These are phyloP conservation scores for Tachycineta bicolor DNA, from an alignment of 2,113 vertebrate species.

Conservation along the genomic window DNA sequence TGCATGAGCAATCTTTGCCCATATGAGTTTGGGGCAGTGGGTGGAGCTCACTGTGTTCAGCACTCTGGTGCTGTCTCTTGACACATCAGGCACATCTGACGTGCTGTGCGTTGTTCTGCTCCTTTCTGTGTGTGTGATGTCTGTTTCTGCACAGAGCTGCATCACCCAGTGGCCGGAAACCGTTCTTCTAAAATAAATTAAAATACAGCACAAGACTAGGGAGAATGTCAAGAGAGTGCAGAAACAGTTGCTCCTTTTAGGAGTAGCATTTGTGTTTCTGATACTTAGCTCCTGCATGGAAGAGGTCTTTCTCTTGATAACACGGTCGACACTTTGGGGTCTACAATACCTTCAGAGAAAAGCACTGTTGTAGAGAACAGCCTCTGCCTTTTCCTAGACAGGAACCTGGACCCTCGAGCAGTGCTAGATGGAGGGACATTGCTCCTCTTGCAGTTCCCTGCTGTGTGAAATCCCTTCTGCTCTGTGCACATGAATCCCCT, in stretches of 20 bases:
- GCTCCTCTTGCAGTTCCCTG: not conserved
- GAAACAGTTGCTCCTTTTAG: not conserved
- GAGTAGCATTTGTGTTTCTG: not conserved
- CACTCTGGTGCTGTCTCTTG: not conserved
- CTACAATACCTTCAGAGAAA: not conserved
- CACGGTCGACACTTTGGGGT: not conserved
- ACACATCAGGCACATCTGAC: not conserved
- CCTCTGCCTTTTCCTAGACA: not conserved
- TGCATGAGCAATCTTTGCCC: not conserved
- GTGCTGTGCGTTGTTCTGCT: not conserved
- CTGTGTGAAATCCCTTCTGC: not conserved
- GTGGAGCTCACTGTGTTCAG: not conserved
- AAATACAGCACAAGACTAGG: not conserved
- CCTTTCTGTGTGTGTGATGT: not conserved
- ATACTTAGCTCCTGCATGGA: not conserved
- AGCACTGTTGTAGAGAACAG: not conserved
- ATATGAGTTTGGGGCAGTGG: not conserved
- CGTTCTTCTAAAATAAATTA: not conserved
- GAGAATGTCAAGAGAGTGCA: not conserved
- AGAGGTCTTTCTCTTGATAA: not conserved
- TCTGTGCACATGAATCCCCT: rapidly evolving
- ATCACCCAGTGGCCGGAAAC: not conserved
- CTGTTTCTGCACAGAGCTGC: not conserved
- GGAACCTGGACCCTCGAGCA: rapidly evolving
- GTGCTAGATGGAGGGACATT: too few relatives aligned